phyloP scores from a whole-genome alignment of 2,888 invertebrate genomes.

The Cartodere bifasciata region DNA sequence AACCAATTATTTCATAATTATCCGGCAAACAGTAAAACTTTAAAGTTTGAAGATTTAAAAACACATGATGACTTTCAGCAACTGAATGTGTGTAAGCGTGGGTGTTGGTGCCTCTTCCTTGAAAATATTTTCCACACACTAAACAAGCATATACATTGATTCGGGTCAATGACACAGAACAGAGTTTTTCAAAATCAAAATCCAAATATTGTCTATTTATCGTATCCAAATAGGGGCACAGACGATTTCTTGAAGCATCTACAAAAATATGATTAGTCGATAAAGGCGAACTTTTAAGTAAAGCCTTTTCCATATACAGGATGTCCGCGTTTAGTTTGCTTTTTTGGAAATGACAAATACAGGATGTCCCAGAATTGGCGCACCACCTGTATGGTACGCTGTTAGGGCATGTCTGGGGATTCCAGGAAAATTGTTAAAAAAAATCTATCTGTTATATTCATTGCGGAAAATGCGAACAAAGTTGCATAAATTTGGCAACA shows the following conservation, averaged over 20 bases:
- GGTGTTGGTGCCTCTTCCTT: constrained; percentile 93
- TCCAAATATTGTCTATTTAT: constrained; percentile 94
- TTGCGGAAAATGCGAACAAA: too few species aligned
- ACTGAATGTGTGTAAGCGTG: constrained; percentile 99
- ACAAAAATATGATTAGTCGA: too few species aligned
- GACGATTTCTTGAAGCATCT: constrained; percentile 19
- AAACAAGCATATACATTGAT: constrained; percentile 99
- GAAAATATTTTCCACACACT: constrained; percentile 97
- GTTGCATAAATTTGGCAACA: too few species aligned
- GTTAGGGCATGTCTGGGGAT: too few species aligned
- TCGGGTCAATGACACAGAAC: constrained; percentile 93
- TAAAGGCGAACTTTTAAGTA: too few species aligned
- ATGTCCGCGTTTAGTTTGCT: too few species aligned
- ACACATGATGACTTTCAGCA: constrained; percentile 95
- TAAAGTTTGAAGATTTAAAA: constrained; percentile 88
- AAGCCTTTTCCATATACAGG: too few species aligned
- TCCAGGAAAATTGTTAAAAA: too few species aligned
- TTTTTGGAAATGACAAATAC: too few species aligned
- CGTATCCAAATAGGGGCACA: constrained; percentile 95
- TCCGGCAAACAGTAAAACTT: constrained; percentile 99
- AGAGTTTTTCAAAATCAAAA: constrained; percentile 99
- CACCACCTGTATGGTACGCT: too few species aligned
- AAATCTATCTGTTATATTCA: too few species aligned
- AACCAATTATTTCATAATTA: constrained; percentile 96
- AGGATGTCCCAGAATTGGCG: too few species aligned